phyloP scores from a whole-genome alignment of 2,113 vertebrate genomes.

The Vicugna pacos region DNA sequence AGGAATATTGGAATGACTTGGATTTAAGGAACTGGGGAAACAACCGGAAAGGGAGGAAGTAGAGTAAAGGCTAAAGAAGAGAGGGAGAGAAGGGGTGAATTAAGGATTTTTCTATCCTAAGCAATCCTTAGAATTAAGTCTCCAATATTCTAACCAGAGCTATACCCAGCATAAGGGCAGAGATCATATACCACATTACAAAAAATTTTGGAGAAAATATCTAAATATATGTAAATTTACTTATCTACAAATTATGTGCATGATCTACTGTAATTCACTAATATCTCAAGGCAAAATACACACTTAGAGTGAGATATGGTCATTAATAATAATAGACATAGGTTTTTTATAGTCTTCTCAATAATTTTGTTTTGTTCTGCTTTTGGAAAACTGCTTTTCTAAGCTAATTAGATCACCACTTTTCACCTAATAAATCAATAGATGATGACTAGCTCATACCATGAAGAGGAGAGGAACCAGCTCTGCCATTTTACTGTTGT shows the following conservation, averaged over 20 bases:
- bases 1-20: neutral
- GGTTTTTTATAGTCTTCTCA: neutral
- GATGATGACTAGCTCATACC: constrained; percentile 4
- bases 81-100: neutral
- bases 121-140: neutral
- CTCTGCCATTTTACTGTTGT: neutral
- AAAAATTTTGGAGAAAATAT: neutral
- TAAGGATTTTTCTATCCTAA: neutral
- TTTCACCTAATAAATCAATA: constrained; percentile 27
- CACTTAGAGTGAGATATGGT: neutral
- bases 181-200: neutral
- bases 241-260: neutral
- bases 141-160: neutral
- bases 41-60: neutral
- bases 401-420: neutral
- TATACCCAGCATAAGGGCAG: neutral
- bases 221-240: neutral
- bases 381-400: neutral
- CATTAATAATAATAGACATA: neutral
- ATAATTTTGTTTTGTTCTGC: constrained; percentile 8
- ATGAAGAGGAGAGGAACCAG: neutral
- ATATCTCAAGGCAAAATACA: neutral
- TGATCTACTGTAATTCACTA: neutral
- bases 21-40: neutral
- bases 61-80: neutral